Evolutionary conservation across 2,888 invertebrate species (phyloP), one percentile per base, ranked within the genome.

Genomic region (Heliconius charithonia): DNA sequence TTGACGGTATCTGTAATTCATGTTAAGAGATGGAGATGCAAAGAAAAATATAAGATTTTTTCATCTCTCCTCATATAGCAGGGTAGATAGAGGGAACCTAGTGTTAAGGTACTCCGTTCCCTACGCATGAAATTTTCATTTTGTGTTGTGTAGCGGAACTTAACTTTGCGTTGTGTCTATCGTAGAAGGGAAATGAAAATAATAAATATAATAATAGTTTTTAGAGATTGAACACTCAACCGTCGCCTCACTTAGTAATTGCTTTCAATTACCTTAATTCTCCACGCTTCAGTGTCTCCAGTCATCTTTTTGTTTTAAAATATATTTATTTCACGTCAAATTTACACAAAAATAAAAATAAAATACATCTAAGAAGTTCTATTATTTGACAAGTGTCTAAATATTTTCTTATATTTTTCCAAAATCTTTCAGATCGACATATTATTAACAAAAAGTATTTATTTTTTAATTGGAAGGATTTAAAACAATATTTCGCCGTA

Each of bases 1-100:
- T 69, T 69, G 41, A 69, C 45, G 69, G 69, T 69, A 69, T 69
- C 69, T 69, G 69, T 45, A 32, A 63, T 63, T 63, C 12, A n/a
- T n/a, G 12, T 62, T n/a, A 62, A 62, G n/a, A 10, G 4, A n/a
- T 62, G 25, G 25, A 62, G 9, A 45, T 45, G 4, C 45, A 45
- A 45, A 16, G 2, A 19, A 45, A 4, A 45, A 45, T 1, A 45
- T 16, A 45, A 45, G 16, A 45, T 45, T 19, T 16, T 45, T 45
- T 19, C 16, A 2, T 4, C 6, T 45, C 19, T 45, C 19, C 1
- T 45, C 16, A 45, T 6, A 45, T 45, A 2, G 51, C 19, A 7
- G 10, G 37, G 9, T 37, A 1, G 9, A 37, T 37, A 37, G 51
- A 1, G 10, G 22, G 22, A 59, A 59, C 59, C n/a, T 59, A 59